Percentiles rank a stretch among this genome's conserved stretches.
These are phyloP conservation scores for Formica selysi DNA, from an alignment of 1,140 invertebrate species.

Conservation along the genomic window DNA sequence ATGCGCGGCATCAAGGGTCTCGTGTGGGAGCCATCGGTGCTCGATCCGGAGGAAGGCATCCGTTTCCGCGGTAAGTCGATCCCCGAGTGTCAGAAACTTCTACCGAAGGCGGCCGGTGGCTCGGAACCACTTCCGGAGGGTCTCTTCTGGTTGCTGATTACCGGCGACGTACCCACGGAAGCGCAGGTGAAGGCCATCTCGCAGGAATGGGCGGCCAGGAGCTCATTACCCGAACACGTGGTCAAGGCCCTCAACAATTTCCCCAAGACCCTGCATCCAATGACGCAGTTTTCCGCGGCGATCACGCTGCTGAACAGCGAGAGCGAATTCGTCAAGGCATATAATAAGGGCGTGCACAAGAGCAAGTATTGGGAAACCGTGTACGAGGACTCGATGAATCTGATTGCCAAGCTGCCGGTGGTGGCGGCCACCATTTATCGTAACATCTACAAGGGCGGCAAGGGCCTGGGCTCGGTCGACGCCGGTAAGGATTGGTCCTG, in stretches of 20 bases:
- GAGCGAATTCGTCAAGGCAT: constrained; percentile 97
- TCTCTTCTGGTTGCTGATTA: constrained; percentile 97
- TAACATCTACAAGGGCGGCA: constrained; percentile 90
- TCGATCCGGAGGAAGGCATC: constrained; percentile 98
- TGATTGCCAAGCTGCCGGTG: constrained; percentile 98
- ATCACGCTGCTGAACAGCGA: constrained; percentile 97
- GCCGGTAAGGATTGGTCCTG: constrained; percentile 96
- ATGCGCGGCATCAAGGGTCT: constrained; percentile 98
- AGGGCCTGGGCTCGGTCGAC: constrained; percentile 95
- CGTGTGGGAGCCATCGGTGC: constrained; percentile 97
- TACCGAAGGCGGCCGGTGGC: constrained; percentile 95
- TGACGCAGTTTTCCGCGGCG: constrained; percentile 98
- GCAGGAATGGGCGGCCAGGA: constrained; percentile 96
- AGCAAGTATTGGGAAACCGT: constrained; percentile 96
- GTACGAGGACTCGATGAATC: constrained; percentile 98
- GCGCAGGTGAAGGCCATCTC: constrained; percentile 94
- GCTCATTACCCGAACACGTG: constrained; percentile 96
- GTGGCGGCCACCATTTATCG: constrained; percentile 97
- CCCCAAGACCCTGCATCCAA: constrained; percentile 97
- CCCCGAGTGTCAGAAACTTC: constrained; percentile 96
- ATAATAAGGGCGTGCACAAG: constrained; percentile 94
- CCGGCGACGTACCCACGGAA: constrained; percentile 95
- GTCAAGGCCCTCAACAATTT: constrained; percentile 98
- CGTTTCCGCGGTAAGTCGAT: constrained; percentile 98
- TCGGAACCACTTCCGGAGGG: constrained; percentile 97